Evolutionary conservation across 2,888 invertebrate species (phyloP).

Genomic region (Tenthredo amoena): DNA sequence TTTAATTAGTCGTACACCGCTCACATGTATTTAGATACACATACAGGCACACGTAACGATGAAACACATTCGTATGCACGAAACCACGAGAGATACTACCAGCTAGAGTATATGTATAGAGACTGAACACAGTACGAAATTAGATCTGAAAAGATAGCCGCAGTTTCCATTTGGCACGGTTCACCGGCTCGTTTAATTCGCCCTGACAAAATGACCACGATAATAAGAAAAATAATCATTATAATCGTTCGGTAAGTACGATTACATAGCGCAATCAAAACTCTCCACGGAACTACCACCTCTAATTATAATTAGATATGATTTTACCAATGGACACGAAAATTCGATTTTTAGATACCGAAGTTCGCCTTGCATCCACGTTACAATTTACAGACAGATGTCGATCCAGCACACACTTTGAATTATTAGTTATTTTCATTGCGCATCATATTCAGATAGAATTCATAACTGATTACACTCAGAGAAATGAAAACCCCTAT

Average conservation of each 20-base stretch:
- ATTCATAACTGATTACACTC: neutral
- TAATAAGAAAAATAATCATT: slow-evolving; percentile 18
- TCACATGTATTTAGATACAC: neutral
- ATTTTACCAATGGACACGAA: neutral
- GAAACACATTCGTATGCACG: neutral
- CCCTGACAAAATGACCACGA: slow-evolving; percentile 25
- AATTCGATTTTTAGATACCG: neutral
- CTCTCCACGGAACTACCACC: neutral
- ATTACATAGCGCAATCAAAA: neutral
- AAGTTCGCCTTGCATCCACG: neutral
- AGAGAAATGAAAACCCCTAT: neutral
- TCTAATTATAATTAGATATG: neutral
- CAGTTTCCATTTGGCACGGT: slow-evolving; percentile 47
- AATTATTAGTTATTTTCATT: neutral
- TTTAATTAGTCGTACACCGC: slow-evolving; percentile 63
- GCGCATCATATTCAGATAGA: neutral
- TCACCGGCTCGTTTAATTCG: slow-evolving; percentile 44
- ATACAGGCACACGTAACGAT: neutral
- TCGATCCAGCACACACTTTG: neutral
- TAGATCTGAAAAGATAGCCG: slow-evolving; percentile 43
- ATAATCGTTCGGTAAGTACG: neutral
- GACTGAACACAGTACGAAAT: slow-evolving; percentile 48
- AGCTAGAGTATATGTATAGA: neutral
- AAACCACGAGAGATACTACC: neutral
- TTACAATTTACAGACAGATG: neutral